phyloP scores from a whole-genome alignment of 2,113 vertebrate genomes.

The Sylvicapra grimmia region DNA sequence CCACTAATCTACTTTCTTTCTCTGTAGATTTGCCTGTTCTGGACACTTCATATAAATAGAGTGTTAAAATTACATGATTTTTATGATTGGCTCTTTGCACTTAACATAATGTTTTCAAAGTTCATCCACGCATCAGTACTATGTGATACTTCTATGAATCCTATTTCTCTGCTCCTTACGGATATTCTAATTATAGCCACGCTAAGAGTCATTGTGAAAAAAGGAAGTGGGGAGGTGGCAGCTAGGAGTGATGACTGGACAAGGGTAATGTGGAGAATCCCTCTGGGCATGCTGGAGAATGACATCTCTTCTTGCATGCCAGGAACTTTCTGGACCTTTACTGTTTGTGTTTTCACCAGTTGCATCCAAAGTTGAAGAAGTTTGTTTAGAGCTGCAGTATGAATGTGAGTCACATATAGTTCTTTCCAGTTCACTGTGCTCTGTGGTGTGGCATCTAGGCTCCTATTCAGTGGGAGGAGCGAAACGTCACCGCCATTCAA shows the following conservation, averaged over 20 bases:
- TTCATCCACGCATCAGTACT: not conserved
- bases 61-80: not conserved
- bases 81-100: not conserved
- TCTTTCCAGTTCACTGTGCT: not conserved
- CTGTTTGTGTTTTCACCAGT: not conserved
- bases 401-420: not conserved
- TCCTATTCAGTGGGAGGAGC: constrained; percentile 94
- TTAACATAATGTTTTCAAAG: not conserved
- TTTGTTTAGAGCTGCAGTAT: not conserved
- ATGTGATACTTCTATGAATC: not conserved
- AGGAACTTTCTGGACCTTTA: not conserved
- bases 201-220: not conserved
- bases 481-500: constrained; percentile 91
- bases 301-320: not conserved
- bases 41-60: not conserved
- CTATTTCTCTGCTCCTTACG: not conserved
- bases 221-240: not conserved
- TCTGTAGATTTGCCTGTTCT: not conserved
- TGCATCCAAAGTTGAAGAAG: not conserved
- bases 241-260: not conserved
- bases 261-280: not conserved
- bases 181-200: not conserved
- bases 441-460: constrained; percentile 75
- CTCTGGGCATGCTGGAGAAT: not conserved
- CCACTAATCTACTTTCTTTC: not conserved